These are phyloP conservation scores for Lepisosteus oculatus DNA, from an alignment of 2,113 vertebrate genomes.

Conservation along the genomic window DNA sequence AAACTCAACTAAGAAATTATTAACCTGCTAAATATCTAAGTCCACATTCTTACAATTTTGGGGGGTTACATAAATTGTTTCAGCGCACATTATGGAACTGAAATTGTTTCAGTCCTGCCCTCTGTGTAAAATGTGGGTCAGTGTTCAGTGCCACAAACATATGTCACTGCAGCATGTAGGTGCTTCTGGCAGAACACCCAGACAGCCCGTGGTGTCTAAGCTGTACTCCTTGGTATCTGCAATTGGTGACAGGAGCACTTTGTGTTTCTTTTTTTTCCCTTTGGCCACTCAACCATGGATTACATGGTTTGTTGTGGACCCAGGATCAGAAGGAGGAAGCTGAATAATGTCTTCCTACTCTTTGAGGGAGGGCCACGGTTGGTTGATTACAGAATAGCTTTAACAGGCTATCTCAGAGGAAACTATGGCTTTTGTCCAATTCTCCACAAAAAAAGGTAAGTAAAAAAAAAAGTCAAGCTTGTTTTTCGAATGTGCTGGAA, in stretches of 20 bases:
- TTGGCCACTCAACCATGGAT: slow-evolving; percentile 68
- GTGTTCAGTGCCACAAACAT: slow-evolving; percentile 19
- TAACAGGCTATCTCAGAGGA: slow-evolving; percentile 59
- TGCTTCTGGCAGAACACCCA: slow-evolving; percentile 38
- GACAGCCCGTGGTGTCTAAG: slow-evolving; percentile 34
- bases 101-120: not conserved
- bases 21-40: no score
- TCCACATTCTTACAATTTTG: no score
- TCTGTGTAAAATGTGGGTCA: not conserved
- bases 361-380: slow-evolving; percentile 68
- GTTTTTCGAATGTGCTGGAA: slow-evolving; percentile 59
- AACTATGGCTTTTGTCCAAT: slow-evolving; percentile 72
- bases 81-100: not conserved
- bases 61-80: no score
- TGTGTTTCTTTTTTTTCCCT: slow-evolving; percentile 63
- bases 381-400: slow-evolving; percentile 73
- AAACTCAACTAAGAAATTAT: no score
- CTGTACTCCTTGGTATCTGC: slow-evolving; percentile 53
- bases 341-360: slow-evolving; percentile 77
- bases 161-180: slow-evolving; percentile 17
- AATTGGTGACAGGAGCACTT: slow-evolving; percentile 55
- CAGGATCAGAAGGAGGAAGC: slow-evolving; percentile 71
- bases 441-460: slow-evolving; percentile 59
- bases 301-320: slow-evolving; percentile 71
- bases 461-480: slow-evolving; percentile 49